Percentiles rank a stretch among this genome's conserved stretches.
These are phyloP conservation scores for Rhineura floridana DNA, from an alignment of 2,113 vertebrate species.

Conservation along the genomic window DNA sequence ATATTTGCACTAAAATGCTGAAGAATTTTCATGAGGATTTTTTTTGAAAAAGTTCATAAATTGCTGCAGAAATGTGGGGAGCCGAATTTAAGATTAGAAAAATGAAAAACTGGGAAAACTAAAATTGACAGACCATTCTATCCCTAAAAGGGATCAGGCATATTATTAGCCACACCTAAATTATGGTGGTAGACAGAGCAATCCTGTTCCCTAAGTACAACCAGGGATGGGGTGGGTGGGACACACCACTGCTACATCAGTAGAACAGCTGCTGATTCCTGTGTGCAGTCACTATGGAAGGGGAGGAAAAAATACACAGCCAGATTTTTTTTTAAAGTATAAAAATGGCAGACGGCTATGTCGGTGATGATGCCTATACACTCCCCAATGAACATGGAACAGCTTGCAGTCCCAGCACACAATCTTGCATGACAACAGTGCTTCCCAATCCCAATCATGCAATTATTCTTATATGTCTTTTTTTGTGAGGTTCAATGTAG, in stretches of 20 bases:
- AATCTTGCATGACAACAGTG: not conserved
- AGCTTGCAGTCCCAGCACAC: no score
- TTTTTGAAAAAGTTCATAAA: no score
- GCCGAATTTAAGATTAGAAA: no score
- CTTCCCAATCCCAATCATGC: not conserved
- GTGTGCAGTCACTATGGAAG: constrained; percentile 10
- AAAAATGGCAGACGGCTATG: not conserved
- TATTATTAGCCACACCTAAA: not conserved
- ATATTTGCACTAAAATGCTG: no score
- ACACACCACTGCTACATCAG: not conserved
- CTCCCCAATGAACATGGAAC: not conserved
- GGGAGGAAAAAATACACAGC: not conserved
- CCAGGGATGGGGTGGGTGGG: not conserved
- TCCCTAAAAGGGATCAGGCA: no score
- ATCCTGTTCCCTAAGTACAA: not conserved
- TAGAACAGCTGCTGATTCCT: not conserved
- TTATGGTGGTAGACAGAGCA: not conserved
- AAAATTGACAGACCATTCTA: no score
- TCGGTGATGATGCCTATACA: not conserved
- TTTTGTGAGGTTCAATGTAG: not conserved
- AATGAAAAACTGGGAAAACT: no score
- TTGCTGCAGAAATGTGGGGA: no score
- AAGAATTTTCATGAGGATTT: no score
- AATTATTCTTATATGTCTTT: not conserved
- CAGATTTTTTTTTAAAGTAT: not conserved